These are phyloP conservation scores for Polydrusus cervinus DNA, from an alignment of 2,888 invertebrate genomes.

Conservation along the genomic window DNA sequence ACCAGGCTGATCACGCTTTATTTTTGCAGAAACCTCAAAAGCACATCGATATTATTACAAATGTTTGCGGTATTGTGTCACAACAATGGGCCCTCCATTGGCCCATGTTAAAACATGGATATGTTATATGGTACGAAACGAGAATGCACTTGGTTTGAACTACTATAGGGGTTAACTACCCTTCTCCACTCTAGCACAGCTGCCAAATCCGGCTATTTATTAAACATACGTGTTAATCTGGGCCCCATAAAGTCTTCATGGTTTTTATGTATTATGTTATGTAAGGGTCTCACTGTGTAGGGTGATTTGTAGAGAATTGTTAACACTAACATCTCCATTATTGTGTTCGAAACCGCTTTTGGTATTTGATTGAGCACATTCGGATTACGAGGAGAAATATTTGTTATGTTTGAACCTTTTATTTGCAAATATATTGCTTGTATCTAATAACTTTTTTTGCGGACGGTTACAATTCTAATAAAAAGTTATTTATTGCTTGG, in stretches of 20 bases:
- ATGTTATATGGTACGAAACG: background rate
- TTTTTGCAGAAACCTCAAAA: constrained; percentile 68
- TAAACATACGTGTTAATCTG: constrained; percentile 73
- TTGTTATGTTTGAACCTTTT: constrained; percentile 54
- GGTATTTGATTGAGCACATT: constrained; percentile 69
- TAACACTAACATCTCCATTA: constrained; percentile 69
- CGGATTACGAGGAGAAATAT: constrained; percentile 63
- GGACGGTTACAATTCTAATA: constrained; percentile 34
- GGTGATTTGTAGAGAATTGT: constrained; percentile 68
- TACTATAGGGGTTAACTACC: constrained; percentile 64
- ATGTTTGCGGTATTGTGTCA: constrained; percentile 71
- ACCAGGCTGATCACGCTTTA: constrained; percentile 56
- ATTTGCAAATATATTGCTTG: constrained; percentile 60
- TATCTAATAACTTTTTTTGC: constrained; percentile 50
- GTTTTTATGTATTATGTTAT: constrained; percentile 49
- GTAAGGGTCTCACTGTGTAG: constrained; percentile 51
- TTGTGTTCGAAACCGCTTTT: constrained; percentile 67
- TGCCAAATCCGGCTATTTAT: constrained; percentile 72
- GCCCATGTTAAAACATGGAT: constrained; percentile 52
- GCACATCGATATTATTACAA: constrained; percentile 73
- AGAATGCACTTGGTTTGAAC: constrained; percentile 45
- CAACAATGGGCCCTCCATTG: constrained; percentile 66
- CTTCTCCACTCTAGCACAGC: constrained; percentile 67
- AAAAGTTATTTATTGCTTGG: constrained; percentile 45
- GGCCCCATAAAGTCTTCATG: constrained; percentile 60